A percentile compares a stretch with the other conserved stretches of the same genome.
phyloP scores from a whole-genome alignment of 2,113 vertebrate species.

The Cyprinus carpio region DNA sequence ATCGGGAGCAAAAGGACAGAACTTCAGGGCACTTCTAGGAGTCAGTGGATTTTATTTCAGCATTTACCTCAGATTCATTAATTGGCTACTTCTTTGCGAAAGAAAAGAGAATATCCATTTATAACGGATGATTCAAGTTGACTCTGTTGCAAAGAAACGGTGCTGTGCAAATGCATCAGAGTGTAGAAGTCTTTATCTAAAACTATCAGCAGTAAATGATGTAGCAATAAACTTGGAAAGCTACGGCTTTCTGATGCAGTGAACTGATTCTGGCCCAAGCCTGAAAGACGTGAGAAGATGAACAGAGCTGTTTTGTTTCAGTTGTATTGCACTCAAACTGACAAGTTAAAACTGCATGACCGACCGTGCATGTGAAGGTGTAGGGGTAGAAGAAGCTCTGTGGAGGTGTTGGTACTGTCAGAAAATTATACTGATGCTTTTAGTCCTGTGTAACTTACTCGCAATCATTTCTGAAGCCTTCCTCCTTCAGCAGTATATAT shows the following conservation, averaged over 20 bases:
- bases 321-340: conserved; percentile 55
- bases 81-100: not conserved
- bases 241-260: conserved; percentile 57
- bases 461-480: not conserved
- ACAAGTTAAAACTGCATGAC: conserved; percentile 79
- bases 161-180: not conserved
- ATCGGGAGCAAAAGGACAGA: not conserved
- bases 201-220: conserved; percentile 75
- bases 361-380: not conserved
- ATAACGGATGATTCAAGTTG: not conserved
- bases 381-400: conserved; percentile 50
- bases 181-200: not conserved
- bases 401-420: conserved; percentile 54
- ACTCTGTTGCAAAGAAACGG: not conserved
- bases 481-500: conserved; percentile 38
- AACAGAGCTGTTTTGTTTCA: conserved; percentile 43
- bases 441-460: not conserved
- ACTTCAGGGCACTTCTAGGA: not conserved
- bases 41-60: not conserved
- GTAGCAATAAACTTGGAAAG: conserved; percentile 72
- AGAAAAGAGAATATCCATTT: not conserved
- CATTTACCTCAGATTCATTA: not conserved
- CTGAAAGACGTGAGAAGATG: conserved; percentile 12
- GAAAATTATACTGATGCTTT: conserved; percentile 44
- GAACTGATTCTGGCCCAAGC: conserved; percentile 43